Evolutionary conservation across 2,797 vertebrate genomes (phyloP).

Genomic region (Prionace glauca): DNA sequence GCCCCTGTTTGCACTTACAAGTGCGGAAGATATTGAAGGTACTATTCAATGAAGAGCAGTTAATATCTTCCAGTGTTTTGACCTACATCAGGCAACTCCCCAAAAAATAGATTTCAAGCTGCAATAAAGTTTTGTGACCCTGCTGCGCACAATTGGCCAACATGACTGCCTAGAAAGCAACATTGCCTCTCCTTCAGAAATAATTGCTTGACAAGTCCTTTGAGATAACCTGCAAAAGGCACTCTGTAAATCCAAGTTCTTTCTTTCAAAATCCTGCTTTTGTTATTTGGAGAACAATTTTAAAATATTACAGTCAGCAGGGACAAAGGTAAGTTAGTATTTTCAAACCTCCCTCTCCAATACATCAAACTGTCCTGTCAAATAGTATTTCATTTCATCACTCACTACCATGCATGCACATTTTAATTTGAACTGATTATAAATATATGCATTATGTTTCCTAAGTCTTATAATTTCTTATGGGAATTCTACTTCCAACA

Average conservation of each 20-base stretch:
- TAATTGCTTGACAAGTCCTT: background rate
- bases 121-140: background rate
- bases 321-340: background rate
- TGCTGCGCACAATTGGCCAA: background rate
- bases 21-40: background rate
- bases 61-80: background rate
- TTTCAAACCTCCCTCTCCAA: background rate
- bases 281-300: background rate
- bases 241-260: background rate
- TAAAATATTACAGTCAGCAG: background rate
- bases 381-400: background rate
- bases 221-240: background rate
- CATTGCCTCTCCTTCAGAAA: background rate
- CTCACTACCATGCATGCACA: background rate
- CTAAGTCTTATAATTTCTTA: background rate
- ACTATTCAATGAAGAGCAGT: background rate
- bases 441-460: background rate
- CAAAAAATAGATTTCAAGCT: background rate
- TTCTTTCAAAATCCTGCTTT: background rate
- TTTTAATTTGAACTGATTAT: background rate
- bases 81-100: background rate
- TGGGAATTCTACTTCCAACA: background rate
- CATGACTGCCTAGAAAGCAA: background rate
- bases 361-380: background rate
- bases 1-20: background rate